phyloP scores from a whole-genome alignment of 2,113 vertebrate genomes.

The Furnarius figulus region DNA sequence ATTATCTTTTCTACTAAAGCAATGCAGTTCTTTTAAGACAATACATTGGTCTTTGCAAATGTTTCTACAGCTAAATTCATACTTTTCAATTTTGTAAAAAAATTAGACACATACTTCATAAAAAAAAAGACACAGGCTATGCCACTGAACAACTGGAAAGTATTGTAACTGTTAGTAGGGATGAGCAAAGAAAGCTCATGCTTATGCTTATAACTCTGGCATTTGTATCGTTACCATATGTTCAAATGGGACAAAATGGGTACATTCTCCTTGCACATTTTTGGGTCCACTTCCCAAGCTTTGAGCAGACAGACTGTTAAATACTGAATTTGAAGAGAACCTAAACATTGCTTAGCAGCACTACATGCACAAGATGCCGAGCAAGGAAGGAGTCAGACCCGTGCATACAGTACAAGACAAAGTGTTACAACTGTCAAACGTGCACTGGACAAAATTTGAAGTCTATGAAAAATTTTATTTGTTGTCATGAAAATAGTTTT shows the following conservation, averaged over 20 bases:
- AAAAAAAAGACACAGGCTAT: conserved; percentile 50
- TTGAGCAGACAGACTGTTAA: conserved; percentile 29
- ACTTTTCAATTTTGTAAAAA: conserved; percentile 55
- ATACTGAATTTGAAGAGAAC: conserved; percentile 58
- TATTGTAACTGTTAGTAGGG: conserved; percentile 43
- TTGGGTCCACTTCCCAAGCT: conserved; percentile 35
- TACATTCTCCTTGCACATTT: conserved; percentile 40
- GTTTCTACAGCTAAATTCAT: conserved; percentile 51
- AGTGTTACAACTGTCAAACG: conserved; percentile 63
- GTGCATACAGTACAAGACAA: conserved; percentile 76
- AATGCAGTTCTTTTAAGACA: conserved; percentile 59
- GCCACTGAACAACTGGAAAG: conserved; percentile 44
- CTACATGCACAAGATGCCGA: conserved; percentile 76
- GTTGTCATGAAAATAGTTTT: conserved; percentile 63
- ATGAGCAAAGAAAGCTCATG: conserved; percentile 63
- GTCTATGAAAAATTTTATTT: conserved; percentile 70
- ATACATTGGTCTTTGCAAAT: conserved; percentile 60
- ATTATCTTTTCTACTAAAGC: conserved; percentile 71
- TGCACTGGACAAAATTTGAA: conserved; percentile 62
- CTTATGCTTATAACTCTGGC: conserved; percentile 29
- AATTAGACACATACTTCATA: conserved; percentile 66
- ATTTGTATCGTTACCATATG: conserved; percentile 39
- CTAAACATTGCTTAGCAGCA: conserved; percentile 58
- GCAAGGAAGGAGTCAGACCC: conserved; percentile 41
- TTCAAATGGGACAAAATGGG: background rate